Evolutionary conservation across 2,113 vertebrate genomes (phyloP), one percentile per base, ranked within the genome.

Genomic region (Pantherophis guttatus): DNA sequence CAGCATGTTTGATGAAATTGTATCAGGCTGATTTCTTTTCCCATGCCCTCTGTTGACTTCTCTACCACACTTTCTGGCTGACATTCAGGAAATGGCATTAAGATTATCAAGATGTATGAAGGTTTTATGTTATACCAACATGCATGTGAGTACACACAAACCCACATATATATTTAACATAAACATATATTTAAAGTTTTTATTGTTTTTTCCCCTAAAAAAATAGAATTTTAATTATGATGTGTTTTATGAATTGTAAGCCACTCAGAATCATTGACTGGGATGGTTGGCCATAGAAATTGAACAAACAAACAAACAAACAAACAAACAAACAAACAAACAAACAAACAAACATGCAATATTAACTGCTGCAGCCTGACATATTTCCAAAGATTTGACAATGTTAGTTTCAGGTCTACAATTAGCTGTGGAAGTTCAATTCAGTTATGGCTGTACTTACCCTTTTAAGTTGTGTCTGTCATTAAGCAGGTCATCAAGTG

Each of bases 11-110:
- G 57, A 92, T 44, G 62, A 75, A n/a, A 87, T 59, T 8, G 59
- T 90, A 48, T 44, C n/a, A 23, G 89, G 53, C 58, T 86, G 58
- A 70, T 58, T 75, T 88, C n/a, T 44, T 87, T 75, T 90, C 11
- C 39, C 21, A 3, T 39, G 58, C 59, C 48, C 85, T 88, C 24
- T 26, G 50, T 48, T 88, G 50, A 87, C 62, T 26, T 44, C 23
- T 53, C 62, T 3, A 24, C 52, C 93, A 88, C 52, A 88, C 33
- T 57, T 52, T 50, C 85, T 89, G 65, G 13, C 87, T 89, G 93
- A 89, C 90, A 86, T 89, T 88, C 89, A 87, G 54, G 89, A 55
- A 81, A 62, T 89, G 87, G 24, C 48, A 86, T 85, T 91, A 59
- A 62, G 48, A 94, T 89, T 89, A 55, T 55, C 86, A 89, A 91